These are phyloP conservation scores for Miniopterus natalensis DNA, from an alignment of 2,113 vertebrate species.

Conservation along the genomic window DNA sequence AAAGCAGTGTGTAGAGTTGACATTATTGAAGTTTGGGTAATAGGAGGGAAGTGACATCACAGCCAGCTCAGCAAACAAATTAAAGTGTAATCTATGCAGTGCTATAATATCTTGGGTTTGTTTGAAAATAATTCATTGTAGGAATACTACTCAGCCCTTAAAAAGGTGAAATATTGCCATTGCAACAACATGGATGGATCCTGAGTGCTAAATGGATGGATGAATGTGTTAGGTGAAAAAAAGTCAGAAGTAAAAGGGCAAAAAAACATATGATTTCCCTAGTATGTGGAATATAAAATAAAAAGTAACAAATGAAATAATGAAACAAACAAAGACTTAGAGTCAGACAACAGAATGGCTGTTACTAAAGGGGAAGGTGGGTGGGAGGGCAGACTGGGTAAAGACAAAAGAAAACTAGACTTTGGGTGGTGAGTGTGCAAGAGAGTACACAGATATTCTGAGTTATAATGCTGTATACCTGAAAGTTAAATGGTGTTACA, in stretches of 20 bases:
- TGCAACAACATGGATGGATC: not conserved
- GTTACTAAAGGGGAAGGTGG: not conserved
- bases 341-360: not conserved
- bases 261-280: not conserved
- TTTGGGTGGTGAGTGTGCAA: too few relatives aligned
- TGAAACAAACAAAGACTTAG: not conserved
- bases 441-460: not conserved
- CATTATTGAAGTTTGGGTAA: not conserved
- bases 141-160: not conserved
- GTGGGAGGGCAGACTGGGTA: not conserved
- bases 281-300: not conserved
- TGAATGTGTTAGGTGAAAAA: too few relatives aligned
- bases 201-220: not conserved
- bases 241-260: not conserved
- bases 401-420: not conserved
- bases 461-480: too few relatives aligned
- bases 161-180: not conserved
- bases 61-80: not conserved
- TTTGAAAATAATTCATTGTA: not conserved
- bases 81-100: not conserved
- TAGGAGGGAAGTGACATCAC: not conserved
- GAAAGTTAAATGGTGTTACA: not conserved
- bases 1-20: not conserved
- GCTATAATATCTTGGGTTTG: not conserved
- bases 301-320: not conserved